Percentiles rank a stretch among this genome's conserved stretches.
These are phyloP conservation scores for Macrochelys suwanniensis DNA, from an alignment of 2,797 vertebrate genomes.

Conservation along the genomic window DNA sequence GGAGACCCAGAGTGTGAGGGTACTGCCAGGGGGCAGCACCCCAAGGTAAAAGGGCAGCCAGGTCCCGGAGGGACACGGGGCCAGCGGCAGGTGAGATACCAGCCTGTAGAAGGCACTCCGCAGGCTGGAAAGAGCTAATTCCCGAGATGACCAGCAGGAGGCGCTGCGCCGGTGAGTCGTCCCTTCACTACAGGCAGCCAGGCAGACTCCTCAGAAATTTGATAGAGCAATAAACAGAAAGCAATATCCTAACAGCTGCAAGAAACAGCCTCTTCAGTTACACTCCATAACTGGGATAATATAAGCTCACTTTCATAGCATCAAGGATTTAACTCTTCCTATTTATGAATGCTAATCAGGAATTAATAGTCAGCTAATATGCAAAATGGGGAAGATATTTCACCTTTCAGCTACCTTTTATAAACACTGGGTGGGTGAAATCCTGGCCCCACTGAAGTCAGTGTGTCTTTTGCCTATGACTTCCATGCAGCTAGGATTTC, in stretches of 20 bases:
- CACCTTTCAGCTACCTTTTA: not conserved
- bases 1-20: no score
- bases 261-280: conserved; percentile 11
- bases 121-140: no score
- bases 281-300: not conserved
- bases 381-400: not conserved
- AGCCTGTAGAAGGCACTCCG: no score
- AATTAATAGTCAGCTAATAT: not conserved
- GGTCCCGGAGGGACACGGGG: no score
- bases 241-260: conserved; percentile 3
- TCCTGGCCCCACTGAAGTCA: not conserved
- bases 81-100: no score
- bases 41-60: no score
- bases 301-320: not conserved
- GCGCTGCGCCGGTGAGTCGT: no score
- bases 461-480: not conserved
- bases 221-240: conserved; percentile 40
- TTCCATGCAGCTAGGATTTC: not conserved
- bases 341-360: not conserved
- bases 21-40: no score
- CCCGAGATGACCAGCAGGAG: no score
- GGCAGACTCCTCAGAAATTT: conserved; percentile 46
- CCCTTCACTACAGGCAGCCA: not conserved
- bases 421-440: not conserved
- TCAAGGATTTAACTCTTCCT: not conserved